Evolutionary conservation across 2,888 invertebrate genomes (phyloP), one percentile per base, ranked within the genome.

Genomic region (Sinohyriopsis cumingii): DNA sequence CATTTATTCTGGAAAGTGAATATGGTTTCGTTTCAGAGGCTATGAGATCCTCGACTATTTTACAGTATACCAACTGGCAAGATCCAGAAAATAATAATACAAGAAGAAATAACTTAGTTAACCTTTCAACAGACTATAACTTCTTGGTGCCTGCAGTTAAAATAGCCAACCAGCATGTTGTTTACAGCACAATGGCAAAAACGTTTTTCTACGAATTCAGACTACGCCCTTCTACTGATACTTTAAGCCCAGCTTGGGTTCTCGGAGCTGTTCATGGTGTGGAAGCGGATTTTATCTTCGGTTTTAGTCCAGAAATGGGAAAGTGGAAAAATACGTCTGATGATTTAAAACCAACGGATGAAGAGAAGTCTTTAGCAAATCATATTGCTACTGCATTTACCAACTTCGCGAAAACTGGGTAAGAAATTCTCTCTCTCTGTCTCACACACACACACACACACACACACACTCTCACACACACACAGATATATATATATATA

Each of bases 11-110:
- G 25, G 64, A 73, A n/a, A 65, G 67, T 20, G 56, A 69, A n/a
- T 75, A 69, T 55, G 65, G 63, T 15, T 19, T 61, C 7, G 69
- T 69, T 5, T 33, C 67, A 20, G 63, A 67, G 24, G 66, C 69
- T 45, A 62, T 77, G 0, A 28, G 59, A 33, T 54, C 60, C 5
- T 62, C 73, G 6, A 66, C 69, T 6, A 65, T 71, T 24, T 73
- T 68, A 54, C 69, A 73, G 6, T 77, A 73, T 24, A 71, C 75
- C n/a, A 77, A 75, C 62, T 77, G 77, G 77, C 67, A 75, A 7
- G 73, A 73, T 59, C 77, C 77, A 5, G 65, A 71, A 33, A 65
- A 60, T n/a, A 68, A 55, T 33, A 24, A 62, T 3, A 62, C 56
- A 54, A 63, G 75, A 19, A 62, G 63, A 56, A 59, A 71, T 5